A percentile compares a stretch with the other conserved stretches of the same genome.
These are phyloP conservation scores for Eurytemora carolleeae DNA, from an alignment of 1,140 invertebrate genomes.

Conservation along the genomic window DNA sequence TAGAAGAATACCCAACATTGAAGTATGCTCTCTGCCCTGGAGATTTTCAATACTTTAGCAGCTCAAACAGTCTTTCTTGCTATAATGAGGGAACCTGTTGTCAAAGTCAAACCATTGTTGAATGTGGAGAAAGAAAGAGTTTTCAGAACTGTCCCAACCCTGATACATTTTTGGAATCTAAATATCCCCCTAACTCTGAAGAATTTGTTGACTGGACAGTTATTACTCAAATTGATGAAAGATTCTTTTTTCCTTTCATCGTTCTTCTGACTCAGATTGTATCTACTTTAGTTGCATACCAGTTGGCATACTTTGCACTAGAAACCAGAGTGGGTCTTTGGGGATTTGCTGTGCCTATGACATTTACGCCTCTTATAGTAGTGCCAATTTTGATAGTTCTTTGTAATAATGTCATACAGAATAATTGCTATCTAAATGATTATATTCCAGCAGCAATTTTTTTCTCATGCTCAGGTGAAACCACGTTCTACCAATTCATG, in stretches of 20 bases:
- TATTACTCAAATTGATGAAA: neutral
- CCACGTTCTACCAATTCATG: neutral
- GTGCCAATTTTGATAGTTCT: neutral
- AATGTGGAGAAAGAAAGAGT: neutral
- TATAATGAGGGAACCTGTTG: neutral
- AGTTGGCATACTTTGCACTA: neutral
- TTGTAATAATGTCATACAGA: neutral
- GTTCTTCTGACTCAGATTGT: neutral
- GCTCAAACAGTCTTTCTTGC: neutral
- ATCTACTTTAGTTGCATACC: neutral
- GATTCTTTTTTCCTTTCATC: neutral
- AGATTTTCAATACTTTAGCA: neutral
- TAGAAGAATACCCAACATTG: neutral
- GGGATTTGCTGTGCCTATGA: neutral
- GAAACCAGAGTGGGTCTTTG: neutral
- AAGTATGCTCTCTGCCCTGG: neutral
- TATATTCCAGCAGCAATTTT: neutral
- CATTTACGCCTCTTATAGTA: neutral
- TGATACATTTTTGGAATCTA: neutral
- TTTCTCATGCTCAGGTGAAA: neutral
- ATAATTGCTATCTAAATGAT: neutral
- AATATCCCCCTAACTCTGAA: neutral
- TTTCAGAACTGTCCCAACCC: neutral
- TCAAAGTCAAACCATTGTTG: neutral
- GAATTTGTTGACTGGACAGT: neutral